phyloP scores from a whole-genome alignment of 2,797 vertebrate genomes.

The Pangasius sanitwongsei region DNA sequence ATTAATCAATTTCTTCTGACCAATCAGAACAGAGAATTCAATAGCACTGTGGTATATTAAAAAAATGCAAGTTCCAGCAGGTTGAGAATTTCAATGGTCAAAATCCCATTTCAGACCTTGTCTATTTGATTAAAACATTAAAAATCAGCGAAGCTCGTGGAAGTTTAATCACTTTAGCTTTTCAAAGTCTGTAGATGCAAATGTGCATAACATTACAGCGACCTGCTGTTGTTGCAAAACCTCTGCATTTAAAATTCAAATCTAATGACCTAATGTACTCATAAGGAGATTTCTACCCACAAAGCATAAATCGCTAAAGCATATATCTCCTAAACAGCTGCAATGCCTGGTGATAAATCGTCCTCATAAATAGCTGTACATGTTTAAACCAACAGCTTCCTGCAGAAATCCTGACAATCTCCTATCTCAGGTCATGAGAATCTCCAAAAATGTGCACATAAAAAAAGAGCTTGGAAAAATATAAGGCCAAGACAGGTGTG shows the following conservation, averaged over 20 bases:
- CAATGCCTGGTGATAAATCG: background rate
- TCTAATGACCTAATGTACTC: slow-evolving; percentile 20
- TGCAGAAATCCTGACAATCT: background rate
- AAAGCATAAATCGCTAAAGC: background rate
- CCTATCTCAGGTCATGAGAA: background rate
- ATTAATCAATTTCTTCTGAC: background rate
- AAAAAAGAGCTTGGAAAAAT: background rate
- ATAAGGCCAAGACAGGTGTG: background rate
- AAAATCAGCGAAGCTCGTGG: background rate
- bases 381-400: background rate
- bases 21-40: background rate
- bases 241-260: slow-evolving; percentile 11
- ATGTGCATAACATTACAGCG: background rate
- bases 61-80: background rate
- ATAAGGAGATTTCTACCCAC: background rate
- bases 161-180: background rate
- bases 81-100: background rate
- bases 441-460: background rate
- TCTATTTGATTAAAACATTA: background rate
- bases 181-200: background rate
- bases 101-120: background rate
- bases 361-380: background rate
- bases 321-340: background rate
- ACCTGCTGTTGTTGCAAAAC: slow-evolving; percentile 19
- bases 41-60: background rate